These are phyloP conservation scores for Gandaritis pyraliata DNA, from an alignment of 2,888 invertebrate genomes.

Conservation along the genomic window DNA sequence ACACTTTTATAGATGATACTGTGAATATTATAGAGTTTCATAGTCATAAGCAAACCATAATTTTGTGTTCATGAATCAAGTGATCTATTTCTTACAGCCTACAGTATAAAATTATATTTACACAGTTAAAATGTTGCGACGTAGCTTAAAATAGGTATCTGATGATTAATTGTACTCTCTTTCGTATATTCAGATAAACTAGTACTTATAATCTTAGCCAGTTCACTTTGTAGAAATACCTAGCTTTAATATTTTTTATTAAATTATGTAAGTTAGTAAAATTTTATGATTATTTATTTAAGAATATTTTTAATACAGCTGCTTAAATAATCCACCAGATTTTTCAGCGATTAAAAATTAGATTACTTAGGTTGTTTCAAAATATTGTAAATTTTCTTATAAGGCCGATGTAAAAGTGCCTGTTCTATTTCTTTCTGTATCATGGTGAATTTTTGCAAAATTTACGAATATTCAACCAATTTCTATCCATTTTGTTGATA, in stretches of 20 bases:
- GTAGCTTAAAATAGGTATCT: conserved; percentile 19
- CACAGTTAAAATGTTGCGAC: conserved; percentile 45
- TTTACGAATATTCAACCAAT: neutral
- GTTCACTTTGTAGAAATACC: conserved; percentile 26
- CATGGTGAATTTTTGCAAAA: conserved; percentile 15
- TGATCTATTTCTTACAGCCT: conserved; percentile 57
- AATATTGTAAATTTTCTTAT: conserved; percentile 8
- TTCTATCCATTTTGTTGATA: conserved; percentile 24
- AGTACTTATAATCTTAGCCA: conserved; percentile 26
- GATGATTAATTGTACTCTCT: conserved; percentile 22
- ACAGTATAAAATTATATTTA: conserved; percentile 57
- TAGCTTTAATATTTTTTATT: conserved; percentile 2
- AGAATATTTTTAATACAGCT: conserved; percentile 11
- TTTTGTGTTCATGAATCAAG: conserved; percentile 68
- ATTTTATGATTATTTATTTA: conserved; percentile 13
- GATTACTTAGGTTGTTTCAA: conserved; percentile 16
- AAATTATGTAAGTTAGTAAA: conserved; percentile 15
- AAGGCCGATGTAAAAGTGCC: conserved; percentile 29
- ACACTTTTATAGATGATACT: conserved; percentile 52
- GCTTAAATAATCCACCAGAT: conserved; percentile 17
- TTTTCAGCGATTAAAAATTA: conserved; percentile 14
- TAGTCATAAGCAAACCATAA: conserved; percentile 65
- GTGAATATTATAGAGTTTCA: conserved; percentile 55
- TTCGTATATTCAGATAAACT: conserved; percentile 20
- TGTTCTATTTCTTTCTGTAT: conserved; percentile 20